These are phyloP conservation scores for Panurus biarmicus DNA, from an alignment of 2,113 vertebrate genomes.

Conservation along the genomic window DNA sequence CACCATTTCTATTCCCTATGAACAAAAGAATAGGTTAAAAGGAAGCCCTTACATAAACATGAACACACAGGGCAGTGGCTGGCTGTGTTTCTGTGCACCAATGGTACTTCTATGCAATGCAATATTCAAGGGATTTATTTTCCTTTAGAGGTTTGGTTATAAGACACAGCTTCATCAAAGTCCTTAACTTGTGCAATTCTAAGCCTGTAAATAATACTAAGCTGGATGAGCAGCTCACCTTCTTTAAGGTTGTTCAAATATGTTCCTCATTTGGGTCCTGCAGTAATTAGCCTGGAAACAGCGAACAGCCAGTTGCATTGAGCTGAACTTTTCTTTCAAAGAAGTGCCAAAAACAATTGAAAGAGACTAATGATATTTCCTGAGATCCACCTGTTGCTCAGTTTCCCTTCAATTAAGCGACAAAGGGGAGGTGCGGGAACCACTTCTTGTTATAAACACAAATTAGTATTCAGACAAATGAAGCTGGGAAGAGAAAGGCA, in stretches of 20 bases:
- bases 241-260: neutral
- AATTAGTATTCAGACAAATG: neutral
- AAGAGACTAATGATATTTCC: constrained; percentile 44
- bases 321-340: constrained; percentile 38
- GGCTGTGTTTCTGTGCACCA: neutral
- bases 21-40: constrained; percentile 28
- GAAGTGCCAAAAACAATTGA: constrained; percentile 37
- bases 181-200: neutral
- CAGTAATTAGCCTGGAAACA: constrained; percentile 37
- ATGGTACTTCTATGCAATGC: neutral
- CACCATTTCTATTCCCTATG: neutral
- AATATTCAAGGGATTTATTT: neutral
- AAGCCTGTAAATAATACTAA: neutral
- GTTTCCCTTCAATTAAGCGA: constrained; percentile 50
- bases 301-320: neutral
- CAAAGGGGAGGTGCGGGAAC: constrained; percentile 32
- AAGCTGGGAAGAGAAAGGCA: neutral
- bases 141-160: neutral
- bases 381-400: constrained; percentile 56
- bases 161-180: neutral
- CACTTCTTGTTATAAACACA: constrained; percentile 45
- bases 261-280: neutral
- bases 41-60: constrained; percentile 26
- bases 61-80: neutral
- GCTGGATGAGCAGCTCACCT: neutral